These are phyloP conservation scores for Nemotelus nigrinus DNA, from an alignment of 2,888 invertebrate genomes.

Conservation along the genomic window DNA sequence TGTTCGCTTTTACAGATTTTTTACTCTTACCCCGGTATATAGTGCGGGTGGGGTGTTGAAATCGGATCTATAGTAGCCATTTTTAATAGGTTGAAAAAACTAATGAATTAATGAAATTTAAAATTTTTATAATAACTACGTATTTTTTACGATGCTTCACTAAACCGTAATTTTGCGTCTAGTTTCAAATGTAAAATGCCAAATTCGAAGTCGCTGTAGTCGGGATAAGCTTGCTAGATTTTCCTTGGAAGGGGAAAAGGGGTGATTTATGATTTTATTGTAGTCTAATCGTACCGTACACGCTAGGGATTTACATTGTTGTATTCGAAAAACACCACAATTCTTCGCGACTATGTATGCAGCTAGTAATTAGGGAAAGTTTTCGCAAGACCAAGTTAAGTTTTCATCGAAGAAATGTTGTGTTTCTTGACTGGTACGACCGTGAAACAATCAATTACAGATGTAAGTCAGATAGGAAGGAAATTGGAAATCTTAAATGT, in stretches of 20 bases:
- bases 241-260: background rate
- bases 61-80: slow-evolving; percentile 16
- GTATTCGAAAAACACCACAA: background rate
- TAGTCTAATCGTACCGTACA: slow-evolving; percentile 1
- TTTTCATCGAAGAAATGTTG: background rate
- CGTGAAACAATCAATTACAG: slow-evolving; percentile 1
- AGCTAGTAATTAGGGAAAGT: background rate
- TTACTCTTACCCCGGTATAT: slow-evolving; percentile 74
- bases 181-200: slow-evolving; percentile 20
- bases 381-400: background rate
- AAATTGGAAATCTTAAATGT: no score
- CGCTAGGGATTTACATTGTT: background rate
- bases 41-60: slow-evolving; percentile 75
- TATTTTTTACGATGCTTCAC: background rate
- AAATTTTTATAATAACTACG: background rate
- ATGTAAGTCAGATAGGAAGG: no score
- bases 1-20: no score
- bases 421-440: slow-evolving; percentile 9
- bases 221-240: background rate
- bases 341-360: background rate
- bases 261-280: background rate
- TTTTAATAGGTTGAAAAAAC: background rate
- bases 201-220: background rate
- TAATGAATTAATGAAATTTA: background rate
- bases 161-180: slow-evolving; percentile 20